Conservation (phyloP, 2,888 invertebrate genomes). For the Reticulitermes lucifugus region DNA sequence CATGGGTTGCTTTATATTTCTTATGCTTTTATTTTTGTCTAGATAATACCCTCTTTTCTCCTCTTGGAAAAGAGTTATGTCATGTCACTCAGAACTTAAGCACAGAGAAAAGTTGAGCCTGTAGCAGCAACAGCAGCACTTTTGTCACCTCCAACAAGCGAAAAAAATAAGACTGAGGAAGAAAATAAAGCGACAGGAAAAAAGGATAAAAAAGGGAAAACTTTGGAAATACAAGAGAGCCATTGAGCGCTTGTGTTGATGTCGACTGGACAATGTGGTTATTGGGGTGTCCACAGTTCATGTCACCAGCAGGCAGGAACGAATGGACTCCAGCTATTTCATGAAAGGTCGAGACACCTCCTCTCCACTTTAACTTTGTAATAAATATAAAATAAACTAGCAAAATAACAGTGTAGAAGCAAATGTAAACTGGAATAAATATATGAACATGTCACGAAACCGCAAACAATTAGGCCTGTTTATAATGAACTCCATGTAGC, state of each 20-base stretch:
- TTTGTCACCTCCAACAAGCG: neutral
- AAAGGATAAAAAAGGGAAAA: neutral
- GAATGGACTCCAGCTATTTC: too few species aligned
- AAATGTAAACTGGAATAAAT: too few species aligned
- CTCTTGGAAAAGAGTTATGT: constrained; percentile 6
- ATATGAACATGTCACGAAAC: too few species aligned
- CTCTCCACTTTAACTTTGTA: too few species aligned
- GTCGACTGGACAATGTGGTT: neutral
- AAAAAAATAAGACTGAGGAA: neutral
- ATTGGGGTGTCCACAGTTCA: too few species aligned
- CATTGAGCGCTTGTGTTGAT: neutral
- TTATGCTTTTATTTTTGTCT: neutral
- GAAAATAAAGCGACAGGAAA: neutral
- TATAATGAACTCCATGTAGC: too few species aligned
- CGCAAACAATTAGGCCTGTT: too few species aligned
- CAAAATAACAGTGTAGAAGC: too few species aligned
- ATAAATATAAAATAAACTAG: too few species aligned
- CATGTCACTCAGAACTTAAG: constrained; percentile 2
- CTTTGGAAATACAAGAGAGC: neutral
- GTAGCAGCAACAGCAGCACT: neutral
- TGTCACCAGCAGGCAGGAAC: too few species aligned
- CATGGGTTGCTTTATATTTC: neutral
- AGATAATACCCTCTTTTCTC: neutral
- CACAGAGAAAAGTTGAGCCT: constrained; percentile 7
- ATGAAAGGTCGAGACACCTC: too few species aligned